Percentiles rank a stretch among this genome's conserved stretches.
phyloP scores from a whole-genome alignment of 2,113 vertebrate genomes.

The Gavia stellata region DNA sequence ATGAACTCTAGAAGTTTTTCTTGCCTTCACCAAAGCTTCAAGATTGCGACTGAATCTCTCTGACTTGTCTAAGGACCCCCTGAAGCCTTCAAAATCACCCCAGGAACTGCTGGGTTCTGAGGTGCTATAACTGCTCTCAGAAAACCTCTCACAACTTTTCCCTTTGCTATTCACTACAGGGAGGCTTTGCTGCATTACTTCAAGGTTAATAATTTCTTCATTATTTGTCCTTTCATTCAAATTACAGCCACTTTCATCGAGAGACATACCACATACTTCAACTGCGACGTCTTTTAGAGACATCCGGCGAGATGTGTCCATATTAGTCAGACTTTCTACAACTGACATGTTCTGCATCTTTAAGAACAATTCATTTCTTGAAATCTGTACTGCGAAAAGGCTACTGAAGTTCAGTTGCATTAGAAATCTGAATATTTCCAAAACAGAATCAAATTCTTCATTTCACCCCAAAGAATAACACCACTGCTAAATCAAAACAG shows the following conservation, averaged over 20 bases:
- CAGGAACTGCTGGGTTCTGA: conserved; percentile 39
- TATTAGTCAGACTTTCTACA: neutral
- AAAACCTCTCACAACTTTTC: neutral
- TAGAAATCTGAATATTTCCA: neutral
- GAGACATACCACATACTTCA: neutral
- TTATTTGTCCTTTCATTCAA: neutral
- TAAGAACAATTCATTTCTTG: neutral
- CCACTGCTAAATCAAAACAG: neutral
- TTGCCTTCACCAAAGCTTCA: neutral
- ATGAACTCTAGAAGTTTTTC: neutral
- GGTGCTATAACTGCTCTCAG: neutral
- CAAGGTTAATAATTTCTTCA: neutral
- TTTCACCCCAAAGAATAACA: conserved; percentile 2
- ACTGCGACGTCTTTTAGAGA: neutral
- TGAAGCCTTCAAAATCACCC: conserved; percentile 71
- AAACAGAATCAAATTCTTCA: neutral
- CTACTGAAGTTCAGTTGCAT: neutral
- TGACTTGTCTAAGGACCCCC: neutral
- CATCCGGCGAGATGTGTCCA: neutral
- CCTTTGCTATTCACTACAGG: neutral
- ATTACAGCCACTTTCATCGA: neutral
- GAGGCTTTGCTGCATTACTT: neutral
- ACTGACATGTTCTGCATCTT: conserved; percentile 18
- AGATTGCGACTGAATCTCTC: neutral
- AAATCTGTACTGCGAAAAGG: neutral